Evolutionary conservation across 2,888 invertebrate genomes (phyloP).

Genomic region (Drosophila atripex): DNA sequence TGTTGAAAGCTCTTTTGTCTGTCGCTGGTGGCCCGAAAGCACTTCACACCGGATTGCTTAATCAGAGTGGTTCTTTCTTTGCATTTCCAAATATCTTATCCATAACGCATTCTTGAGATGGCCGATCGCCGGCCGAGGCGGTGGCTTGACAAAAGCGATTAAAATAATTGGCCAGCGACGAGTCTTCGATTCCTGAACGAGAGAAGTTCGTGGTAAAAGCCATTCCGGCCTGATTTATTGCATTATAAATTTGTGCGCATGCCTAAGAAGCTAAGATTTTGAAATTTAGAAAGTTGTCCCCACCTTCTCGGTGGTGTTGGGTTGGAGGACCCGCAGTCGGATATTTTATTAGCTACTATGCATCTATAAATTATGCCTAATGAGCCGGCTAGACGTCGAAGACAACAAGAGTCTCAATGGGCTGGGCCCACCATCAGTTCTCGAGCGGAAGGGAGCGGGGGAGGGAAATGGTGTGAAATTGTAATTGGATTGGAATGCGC

Average conservation of each 20-base stretch:
- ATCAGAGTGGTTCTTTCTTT: slow-evolving; percentile 51
- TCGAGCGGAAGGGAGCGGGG: neutral
- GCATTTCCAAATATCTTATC: slow-evolving; percentile 3
- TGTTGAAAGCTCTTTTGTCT: slow-evolving; percentile 70
- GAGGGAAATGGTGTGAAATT: slow-evolving; percentile 52
- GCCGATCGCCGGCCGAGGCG: slow-evolving; percentile 29
- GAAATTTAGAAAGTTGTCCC: slow-evolving; percentile 65
- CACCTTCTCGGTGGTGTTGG: neutral
- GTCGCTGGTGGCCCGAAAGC: slow-evolving; percentile 43
- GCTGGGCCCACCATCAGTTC: slow-evolving; percentile 10
- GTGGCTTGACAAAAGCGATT: slow-evolving; percentile 68
- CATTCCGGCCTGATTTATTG: slow-evolving; percentile 73
- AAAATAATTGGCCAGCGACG: slow-evolving; percentile 75
- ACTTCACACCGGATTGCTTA: slow-evolving; percentile 72
- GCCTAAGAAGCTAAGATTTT: slow-evolving; percentile 75
- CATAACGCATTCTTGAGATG: slow-evolving; percentile 47
- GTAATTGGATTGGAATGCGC: slow-evolving; percentile 73
- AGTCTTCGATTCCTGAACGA: slow-evolving; percentile 41
- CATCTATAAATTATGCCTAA: slow-evolving; percentile 75
- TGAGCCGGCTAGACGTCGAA: slow-evolving; percentile 55
- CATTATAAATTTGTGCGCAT: slow-evolving; percentile 76
- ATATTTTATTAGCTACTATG: slow-evolving; percentile 63
- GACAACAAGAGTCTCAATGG: slow-evolving; percentile 35
- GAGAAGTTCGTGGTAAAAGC: slow-evolving; percentile 55
- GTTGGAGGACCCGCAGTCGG: slow-evolving; percentile 29